Base-by-base conservation (phyloP, 2,888 invertebrate species). In the Malthinus seriepunctatus region DNA sequence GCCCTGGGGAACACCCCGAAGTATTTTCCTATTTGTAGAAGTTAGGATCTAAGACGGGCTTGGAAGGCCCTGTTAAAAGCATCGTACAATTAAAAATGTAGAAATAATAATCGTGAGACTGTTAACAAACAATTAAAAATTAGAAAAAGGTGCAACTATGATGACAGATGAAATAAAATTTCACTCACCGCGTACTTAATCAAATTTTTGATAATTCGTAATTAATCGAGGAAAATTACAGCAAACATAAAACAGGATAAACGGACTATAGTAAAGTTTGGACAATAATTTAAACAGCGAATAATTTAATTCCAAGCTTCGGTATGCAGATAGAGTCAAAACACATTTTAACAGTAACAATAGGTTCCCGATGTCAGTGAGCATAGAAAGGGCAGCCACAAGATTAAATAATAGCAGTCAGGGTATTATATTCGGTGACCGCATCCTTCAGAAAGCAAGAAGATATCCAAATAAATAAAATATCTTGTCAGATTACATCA, bases 361-460 rank as follows among this genome's bases (percentile, higher is more conserved):
- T 65, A 60, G 65, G 65, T 62, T 56, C 51, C 56, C 60, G 58
- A 60, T 60, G 62, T 63, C 64, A 57, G 56, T 52, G 39, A 52
- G 59, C 54, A 60, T 56, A 60, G 57, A 57, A 53, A 53, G 49
- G 58, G 52, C 60, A 56, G 57, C 63, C 63, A 55, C 60, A 45
- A 64, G 66, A 66, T 66, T 66, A 66, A 66, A 64, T 66, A 64
- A 66, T 66, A 63, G 66, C 63, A 62, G 66, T 59, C 59, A 49
- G 63, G 60, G 63, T 59, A 63, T 63, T 62, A 63, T 58, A 50
- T 55, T 53, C 52, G 55, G 64, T 59, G 62, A 57, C 63, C 62
- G 60, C 60, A 51, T 54, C 48, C 55, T 62, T 63, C 61, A 61
- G 64, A 66, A 66, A 66, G 64, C 64, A 63, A 59, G 39, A 32